A percentile compares a stretch with the other conserved stretches of the same genome.
These are phyloP conservation scores for Psix sp. DNA, from an alignment of 1,140 invertebrate genomes.

Conservation along the genomic window DNA sequence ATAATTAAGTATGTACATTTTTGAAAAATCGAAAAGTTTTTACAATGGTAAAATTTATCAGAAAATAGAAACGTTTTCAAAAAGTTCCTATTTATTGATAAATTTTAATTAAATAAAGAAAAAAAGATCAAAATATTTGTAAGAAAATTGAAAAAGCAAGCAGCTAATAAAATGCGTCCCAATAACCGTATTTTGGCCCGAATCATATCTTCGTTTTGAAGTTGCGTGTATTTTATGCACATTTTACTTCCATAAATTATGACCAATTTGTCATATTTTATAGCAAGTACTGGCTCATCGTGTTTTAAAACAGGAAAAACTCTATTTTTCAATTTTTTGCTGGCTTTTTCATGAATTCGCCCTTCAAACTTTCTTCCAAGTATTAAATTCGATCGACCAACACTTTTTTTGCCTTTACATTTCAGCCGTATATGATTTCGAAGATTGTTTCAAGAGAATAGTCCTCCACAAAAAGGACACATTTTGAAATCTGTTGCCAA, in stretches of 20 bases:
- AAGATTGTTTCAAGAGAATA: neutral
- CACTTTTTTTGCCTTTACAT: neutral
- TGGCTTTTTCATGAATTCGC: neutral
- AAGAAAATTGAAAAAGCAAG: too few relatives aligned
- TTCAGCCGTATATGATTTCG: neutral
- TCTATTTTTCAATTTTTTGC: neutral
- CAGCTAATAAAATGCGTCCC: neutral
- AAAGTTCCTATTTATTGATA: too few relatives aligned
- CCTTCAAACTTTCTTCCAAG: neutral
- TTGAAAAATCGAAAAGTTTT: too few relatives aligned
- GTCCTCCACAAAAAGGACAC: neutral
- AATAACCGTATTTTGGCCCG: neutral
- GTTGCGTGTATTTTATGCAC: neutral
- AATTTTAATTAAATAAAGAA: too few relatives aligned
- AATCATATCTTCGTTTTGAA: neutral
- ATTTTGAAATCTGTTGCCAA: neutral
- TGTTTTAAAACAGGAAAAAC: neutral
- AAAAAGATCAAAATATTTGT: too few relatives aligned
- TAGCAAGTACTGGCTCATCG: neutral
- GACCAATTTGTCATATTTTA: neutral
- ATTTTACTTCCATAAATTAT: neutral
- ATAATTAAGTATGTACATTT: too few relatives aligned
- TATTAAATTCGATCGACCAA: neutral
- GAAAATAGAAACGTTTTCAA: too few relatives aligned
- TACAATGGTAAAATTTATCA: too few relatives aligned